Conservation (phyloP, 2,113 vertebrate genomes). For the Steatornis caripensis region DNA sequence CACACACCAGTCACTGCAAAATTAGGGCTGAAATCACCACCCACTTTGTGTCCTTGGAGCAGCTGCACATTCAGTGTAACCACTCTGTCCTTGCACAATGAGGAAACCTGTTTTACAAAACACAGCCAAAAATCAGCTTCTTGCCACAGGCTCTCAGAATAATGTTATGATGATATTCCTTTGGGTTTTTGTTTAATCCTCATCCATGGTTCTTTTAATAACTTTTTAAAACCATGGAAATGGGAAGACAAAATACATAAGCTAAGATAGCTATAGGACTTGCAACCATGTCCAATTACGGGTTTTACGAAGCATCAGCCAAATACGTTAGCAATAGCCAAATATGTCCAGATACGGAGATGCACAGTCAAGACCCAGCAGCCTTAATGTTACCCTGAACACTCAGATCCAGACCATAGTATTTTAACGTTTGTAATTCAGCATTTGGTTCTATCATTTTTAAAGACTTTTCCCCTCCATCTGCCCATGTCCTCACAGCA, state of each 20-base stretch:
- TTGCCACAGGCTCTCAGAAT: not conserved
- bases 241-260: not conserved
- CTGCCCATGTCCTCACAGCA: not conserved
- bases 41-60: not conserved
- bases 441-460: not conserved
- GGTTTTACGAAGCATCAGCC: not conserved
- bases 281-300: not conserved
- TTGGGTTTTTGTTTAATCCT: not conserved
- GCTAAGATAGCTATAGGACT: not conserved
- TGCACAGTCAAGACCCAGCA: not conserved
- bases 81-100: not conserved
- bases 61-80: not conserved
- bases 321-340: not conserved
- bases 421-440: not conserved
- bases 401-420: not conserved
- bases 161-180: not conserved
- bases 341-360: not conserved
- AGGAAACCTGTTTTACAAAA: not conserved
- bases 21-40: not conserved
- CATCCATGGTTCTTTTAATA: not conserved
- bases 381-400: not conserved
- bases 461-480: not conserved
- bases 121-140: not conserved
- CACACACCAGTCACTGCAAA: not conserved
- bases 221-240: not conserved